Percentiles rank a stretch among this genome's conserved stretches.
phyloP scores from a whole-genome alignment of 2,113 vertebrate genomes.

The Peromyscus californicus region DNA sequence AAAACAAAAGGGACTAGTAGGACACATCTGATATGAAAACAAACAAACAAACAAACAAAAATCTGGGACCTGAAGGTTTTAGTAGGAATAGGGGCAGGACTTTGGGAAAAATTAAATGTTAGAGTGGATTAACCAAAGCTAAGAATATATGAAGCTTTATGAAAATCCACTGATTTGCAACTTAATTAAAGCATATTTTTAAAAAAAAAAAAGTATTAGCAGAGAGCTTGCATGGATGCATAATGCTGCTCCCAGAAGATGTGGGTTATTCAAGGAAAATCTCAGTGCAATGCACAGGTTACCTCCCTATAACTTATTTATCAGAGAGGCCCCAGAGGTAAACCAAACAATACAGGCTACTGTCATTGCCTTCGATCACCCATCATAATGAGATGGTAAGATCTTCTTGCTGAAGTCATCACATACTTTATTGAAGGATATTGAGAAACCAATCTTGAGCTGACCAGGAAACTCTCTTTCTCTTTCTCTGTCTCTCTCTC shows the following conservation, averaged over 20 bases:
- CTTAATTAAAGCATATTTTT: not conserved
- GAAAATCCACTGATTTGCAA: not conserved
- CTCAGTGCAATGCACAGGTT: not conserved
- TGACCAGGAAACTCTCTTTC: not conserved
- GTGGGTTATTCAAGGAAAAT: not conserved
- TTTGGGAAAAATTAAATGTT: not conserved
- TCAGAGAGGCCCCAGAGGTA: not conserved
- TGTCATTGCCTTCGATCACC: not conserved
- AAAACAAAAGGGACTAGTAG: not conserved
- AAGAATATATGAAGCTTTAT: not conserved
- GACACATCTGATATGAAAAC: not conserved
- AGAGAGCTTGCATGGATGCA: not conserved
- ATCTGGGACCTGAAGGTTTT: not conserved
- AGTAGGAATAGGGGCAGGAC: not conserved
- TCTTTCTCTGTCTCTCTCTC: too few species aligned
- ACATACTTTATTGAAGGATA: not conserved
- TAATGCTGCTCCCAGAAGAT: not conserved
- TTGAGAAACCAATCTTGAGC: not conserved
- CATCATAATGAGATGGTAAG: not conserved
- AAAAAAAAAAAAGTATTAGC: not conserved
- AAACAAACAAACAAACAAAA: not conserved
- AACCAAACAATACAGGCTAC: not conserved
- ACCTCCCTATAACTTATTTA: not conserved
- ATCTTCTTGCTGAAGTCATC: not conserved
- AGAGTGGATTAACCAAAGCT: not conserved